phyloP scores from a whole-genome alignment of 2,797 vertebrate species.

The Triplophysa yarkandensis region DNA sequence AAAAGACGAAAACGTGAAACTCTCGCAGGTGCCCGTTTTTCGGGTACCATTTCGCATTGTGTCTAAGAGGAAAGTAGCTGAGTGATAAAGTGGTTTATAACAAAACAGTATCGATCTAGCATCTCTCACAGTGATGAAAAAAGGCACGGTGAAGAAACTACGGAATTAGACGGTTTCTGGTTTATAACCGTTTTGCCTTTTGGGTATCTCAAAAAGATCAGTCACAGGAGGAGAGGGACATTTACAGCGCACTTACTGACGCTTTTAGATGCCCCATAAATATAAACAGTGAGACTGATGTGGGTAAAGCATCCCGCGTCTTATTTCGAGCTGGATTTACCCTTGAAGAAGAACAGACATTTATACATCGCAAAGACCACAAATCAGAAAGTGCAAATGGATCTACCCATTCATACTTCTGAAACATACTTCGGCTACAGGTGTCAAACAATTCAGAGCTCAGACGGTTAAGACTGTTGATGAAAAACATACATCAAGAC shows the following conservation, averaged over 20 bases:
- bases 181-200: constrained; percentile 36
- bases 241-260: constrained; percentile 46
- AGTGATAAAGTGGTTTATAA: constrained; percentile 1
- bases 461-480: constrained; percentile 58
- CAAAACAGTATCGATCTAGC: background rate
- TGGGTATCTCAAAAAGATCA: constrained; percentile 36
- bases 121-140: constrained; percentile 16
- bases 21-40: background rate
- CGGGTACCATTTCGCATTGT: background rate
- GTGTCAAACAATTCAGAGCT: constrained; percentile 86
- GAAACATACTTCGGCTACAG: constrained; percentile 70
- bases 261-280: constrained; percentile 54
- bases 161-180: constrained; percentile 15
- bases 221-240: constrained; percentile 43
- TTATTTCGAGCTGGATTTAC: constrained; percentile 19
- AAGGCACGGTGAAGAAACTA: constrained; percentile 2
- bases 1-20: background rate
- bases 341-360: background rate
- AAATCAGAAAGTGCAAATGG: background rate
- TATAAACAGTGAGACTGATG: constrained; percentile 36
- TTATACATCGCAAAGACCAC: background rate
- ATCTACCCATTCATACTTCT: constrained; percentile 11
- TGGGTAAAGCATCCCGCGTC: constrained; percentile 26
- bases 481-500: constrained; percentile 37
- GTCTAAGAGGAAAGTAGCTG: background rate